Conservation (phyloP, 2,888 invertebrate species). For the Iphiclides podalirius region DNA sequence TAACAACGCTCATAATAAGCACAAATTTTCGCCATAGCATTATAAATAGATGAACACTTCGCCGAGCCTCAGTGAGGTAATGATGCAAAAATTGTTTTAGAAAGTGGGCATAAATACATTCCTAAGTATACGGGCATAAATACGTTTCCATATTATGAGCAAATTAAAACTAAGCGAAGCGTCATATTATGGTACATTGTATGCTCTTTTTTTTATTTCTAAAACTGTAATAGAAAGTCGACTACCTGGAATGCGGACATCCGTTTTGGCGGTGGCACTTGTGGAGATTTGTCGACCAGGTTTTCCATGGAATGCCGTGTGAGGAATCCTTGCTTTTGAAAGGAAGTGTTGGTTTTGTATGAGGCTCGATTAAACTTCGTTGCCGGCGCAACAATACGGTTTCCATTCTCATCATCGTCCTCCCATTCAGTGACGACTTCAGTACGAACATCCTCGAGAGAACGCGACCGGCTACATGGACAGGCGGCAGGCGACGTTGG, state of each 20-base stretch:
- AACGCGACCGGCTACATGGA: slow-evolving; percentile 83
- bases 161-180: slow-evolving; percentile 31
- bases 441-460: slow-evolving; percentile 86
- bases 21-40: slow-evolving; percentile 41
- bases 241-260: slow-evolving; percentile 76
- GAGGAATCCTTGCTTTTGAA: slow-evolving; percentile 70
- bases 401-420: slow-evolving; percentile 82
- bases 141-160: slow-evolving; percentile 31
- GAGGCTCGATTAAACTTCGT: slow-evolving; percentile 69
- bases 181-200: slow-evolving; percentile 21
- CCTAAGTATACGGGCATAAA: too few relatives aligned
- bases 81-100: slow-evolving; percentile 51
- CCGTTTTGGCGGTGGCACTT: slow-evolving; percentile 74
- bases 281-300: slow-evolving; percentile 78
- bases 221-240: slow-evolving; percentile 28
- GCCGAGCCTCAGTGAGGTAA: slow-evolving; percentile 53
- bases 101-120: slow-evolving; percentile 55
- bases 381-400: slow-evolving; percentile 74
- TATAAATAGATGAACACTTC: slow-evolving; percentile 47
- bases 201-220: background rate
- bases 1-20: slow-evolving; percentile 27
- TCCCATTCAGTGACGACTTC: slow-evolving; percentile 84
- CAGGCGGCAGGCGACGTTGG: slow-evolving; percentile 68
- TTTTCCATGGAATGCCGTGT: slow-evolving; percentile 87
- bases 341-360: slow-evolving; percentile 55